phyloP scores from a whole-genome alignment of 2,888 invertebrate genomes.

The Caradrina kadenii region DNA sequence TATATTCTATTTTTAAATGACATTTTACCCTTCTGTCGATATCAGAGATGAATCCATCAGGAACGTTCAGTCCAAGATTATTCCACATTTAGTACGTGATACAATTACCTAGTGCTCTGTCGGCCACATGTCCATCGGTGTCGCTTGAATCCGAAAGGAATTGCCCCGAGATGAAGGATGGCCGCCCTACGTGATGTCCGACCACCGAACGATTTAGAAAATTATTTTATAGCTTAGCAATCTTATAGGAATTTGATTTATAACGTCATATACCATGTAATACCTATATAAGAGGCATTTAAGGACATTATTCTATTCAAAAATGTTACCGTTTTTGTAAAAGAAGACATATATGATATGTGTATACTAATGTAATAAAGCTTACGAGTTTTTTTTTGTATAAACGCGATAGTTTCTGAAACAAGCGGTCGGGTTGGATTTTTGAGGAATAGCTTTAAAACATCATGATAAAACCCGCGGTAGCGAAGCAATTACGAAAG shows the following conservation, averaged over 20 bases:
- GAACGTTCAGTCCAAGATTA: constrained; percentile 66
- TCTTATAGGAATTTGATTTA: constrained; percentile 56
- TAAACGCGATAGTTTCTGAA: no score
- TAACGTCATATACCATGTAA: constrained; percentile 25
- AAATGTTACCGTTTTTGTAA: not conserved
- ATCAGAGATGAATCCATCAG: constrained; percentile 43
- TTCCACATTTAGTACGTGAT: constrained; percentile 71
- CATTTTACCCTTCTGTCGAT: constrained; percentile 47
- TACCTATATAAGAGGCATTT: constrained; percentile 10
- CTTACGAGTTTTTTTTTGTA: no score
- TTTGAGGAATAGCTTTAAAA: no score
- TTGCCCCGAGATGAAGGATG: constrained; percentile 70
- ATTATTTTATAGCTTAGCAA: constrained; percentile 68
- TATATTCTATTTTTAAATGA: constrained; percentile 13
- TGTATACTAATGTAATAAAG: no score
- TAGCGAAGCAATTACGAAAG: no score
- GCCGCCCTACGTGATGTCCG: constrained; percentile 76
- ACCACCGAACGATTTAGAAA: constrained; percentile 71
- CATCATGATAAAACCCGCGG: no score
- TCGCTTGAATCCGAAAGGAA: constrained; percentile 67
- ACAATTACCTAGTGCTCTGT: constrained; percentile 68
- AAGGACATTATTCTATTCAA: not conserved
- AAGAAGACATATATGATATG: no score
- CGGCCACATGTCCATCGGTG: constrained; percentile 68
- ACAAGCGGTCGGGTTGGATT: no score